Evolutionary conservation across 2,113 vertebrate genomes (phyloP), one percentile per base, ranked within the genome.

Genomic region (Stercorarius parasiticus): DNA sequence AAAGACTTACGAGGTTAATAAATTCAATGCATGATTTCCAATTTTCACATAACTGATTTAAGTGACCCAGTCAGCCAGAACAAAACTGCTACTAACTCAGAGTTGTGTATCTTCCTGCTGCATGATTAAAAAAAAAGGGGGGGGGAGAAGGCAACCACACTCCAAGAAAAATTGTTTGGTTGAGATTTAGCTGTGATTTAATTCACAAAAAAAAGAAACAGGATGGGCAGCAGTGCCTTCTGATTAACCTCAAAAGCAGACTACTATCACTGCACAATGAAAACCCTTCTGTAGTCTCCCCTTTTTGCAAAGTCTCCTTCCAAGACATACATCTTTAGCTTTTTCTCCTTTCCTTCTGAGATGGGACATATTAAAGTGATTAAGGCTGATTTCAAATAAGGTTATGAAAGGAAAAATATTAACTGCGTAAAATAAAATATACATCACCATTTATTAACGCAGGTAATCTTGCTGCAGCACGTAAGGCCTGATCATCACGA

Each of bases 91-190:
- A 88, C 53, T 49, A 80, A 4, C 52, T 56, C 88, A 84, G 26
- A 5, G 23, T 5, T 79, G 34, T 18, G 6, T 25, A 74, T 32
- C 61, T 89, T 86, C 71, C 59, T 5, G 47, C 6, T 29, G 15
- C 11, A 5, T 2, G 6, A 56, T 18, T 26, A 2, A 36, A 13
- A 12, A 34, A 6, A n/a, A n/a, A n/a, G n/a, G n/a, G n/a, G n/a
- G n/a, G n/a, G n/a, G n/a, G n/a, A n/a, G n/a, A n/a, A 23, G 7
- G 5, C 3, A 30, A 16, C 17, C 15, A 61, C 9, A 42, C 27
- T 23, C 36, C 34, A 78, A 30, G 10, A 66, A 79, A 36, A 81
- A 72, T 0, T 21, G 26, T 32, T 70, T 56, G 9, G 16, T 1
- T 82, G 29, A 50, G 4, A 10, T 88, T 82, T 45, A 71, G 18